Evolutionary conservation across 2,888 invertebrate species (phyloP), one percentile per base, ranked within the genome.

Genomic region (Acrobasis suavella): DNA sequence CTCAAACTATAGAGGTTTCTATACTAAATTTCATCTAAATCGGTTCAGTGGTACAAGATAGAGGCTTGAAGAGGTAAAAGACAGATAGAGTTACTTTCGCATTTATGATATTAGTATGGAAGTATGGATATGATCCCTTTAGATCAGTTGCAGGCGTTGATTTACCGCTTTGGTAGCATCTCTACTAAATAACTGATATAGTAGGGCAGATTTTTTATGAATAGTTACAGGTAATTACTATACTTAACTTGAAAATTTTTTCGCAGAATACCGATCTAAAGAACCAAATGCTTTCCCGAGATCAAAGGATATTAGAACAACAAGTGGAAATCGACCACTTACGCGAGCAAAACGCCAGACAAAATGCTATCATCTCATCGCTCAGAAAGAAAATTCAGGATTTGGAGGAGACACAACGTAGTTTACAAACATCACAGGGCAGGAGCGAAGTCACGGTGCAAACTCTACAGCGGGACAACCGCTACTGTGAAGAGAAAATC

Each of bases 311-410:
- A 71, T 89, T 95, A 74, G 96, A 97, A 73, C 93, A 96, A 65
- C 96, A 96, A 80, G 94, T 95, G 38, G 97, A 97, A 82, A 95
- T 95, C 16, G 96, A 97, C 73, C 96, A 96, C 77, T 87, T 96
- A 16, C 93, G 96, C 9, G 96, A 97, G 68, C 97, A 97, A 83
- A 94, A 96, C 56, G 97, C 97, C 0, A 92, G 97, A 49, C 97
- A 97, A 83, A 96, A 95, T 74, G 95, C 97, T 0, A 93, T 97
- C 54, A 96, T 97, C 70, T 94, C 94, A 3, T 97, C 97, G 0
- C 93, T 97, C 59, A 96, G 96, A 80, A 96, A 96, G 81, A 95
- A 97, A 64, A 94, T 97, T 51, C 94, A 96, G 86, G 96, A 96
- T 67, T 88, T 96, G 50, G 97, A 97, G 79, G 96, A 96, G 74